Percentiles rank a stretch among this genome's conserved stretches.
phyloP scores from a whole-genome alignment of 2,888 invertebrate genomes.

The Deilephila elpenor region DNA sequence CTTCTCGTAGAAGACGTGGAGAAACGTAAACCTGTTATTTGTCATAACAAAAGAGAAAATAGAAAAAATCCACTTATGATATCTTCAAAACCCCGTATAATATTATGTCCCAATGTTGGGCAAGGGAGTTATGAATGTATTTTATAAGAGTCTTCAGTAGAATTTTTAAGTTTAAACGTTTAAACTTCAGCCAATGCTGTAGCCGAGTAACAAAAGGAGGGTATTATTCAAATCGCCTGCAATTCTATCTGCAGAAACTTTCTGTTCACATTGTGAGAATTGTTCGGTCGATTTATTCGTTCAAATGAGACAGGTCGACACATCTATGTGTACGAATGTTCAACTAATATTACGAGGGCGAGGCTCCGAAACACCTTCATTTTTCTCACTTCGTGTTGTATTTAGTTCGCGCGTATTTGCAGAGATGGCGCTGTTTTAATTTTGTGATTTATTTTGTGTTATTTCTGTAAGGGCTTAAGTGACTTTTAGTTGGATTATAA shows the following conservation, averaged over 20 bases:
- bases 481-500: neutral
- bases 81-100: no score
- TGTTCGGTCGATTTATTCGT: constrained; percentile 33
- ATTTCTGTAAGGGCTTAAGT: neutral
- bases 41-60: no score
- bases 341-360: constrained; percentile 54
- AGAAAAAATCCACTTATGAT: no score
- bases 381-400: constrained; percentile 37
- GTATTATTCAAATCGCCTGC: neutral
- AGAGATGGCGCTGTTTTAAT: constrained; percentile 49
- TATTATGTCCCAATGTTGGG: no score
- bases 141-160: no score
- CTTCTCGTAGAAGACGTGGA: no score
- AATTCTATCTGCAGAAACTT: neutral
- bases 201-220: neutral
- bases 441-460: neutral
- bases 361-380: constrained; percentile 39
- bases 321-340: constrained; percentile 64
- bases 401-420: constrained; percentile 38
- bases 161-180: no score
- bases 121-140: no score
- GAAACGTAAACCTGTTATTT: no score
- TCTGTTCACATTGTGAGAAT: constrained; percentile 36
- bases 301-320: constrained; percentile 52
- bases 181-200: neutral